Evolutionary conservation across 2,888 invertebrate genomes (phyloP).

Genomic region (Cantharis nigra): DNA sequence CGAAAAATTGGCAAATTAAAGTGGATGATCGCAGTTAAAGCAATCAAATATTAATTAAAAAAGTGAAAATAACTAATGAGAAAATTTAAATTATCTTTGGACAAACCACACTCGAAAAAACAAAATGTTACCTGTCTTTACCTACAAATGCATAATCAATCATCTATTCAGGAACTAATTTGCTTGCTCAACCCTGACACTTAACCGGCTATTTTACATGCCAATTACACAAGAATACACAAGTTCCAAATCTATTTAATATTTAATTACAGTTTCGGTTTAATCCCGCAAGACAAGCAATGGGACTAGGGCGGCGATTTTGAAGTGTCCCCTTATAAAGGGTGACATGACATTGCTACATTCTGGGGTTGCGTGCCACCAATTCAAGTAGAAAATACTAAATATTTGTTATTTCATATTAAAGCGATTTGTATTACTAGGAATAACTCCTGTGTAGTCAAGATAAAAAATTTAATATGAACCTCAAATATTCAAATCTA

Average conservation of each 20-base stretch:
- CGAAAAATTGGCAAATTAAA: neutral
- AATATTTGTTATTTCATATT: conserved; percentile 32
- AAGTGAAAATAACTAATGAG: conserved; percentile 4
- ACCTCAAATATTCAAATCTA: neutral
- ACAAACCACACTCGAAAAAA: conserved; percentile 3
- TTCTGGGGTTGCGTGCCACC: conserved; percentile 35
- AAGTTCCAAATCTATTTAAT: conserved; percentile 50
- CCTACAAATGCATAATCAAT: conserved; percentile 21
- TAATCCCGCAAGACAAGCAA: conserved; percentile 48
- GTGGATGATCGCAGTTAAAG: neutral
- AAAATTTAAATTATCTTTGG: conserved; percentile 10
- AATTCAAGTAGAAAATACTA: conserved; percentile 42
- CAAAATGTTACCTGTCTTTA: conserved; percentile 18
- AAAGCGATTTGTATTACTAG: neutral
- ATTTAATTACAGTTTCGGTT: conserved; percentile 50
- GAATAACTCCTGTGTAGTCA: neutral
- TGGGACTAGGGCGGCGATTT: conserved; percentile 44
- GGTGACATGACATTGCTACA: conserved; percentile 39
- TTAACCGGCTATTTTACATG: conserved; percentile 40
- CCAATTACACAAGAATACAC: conserved; percentile 48
- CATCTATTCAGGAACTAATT: conserved; percentile 28
- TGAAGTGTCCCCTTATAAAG: conserved; percentile 48
- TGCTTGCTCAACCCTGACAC: conserved; percentile 31
- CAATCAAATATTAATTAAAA: conserved; percentile 11
- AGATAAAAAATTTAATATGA: neutral